Evolutionary conservation across 1,140 invertebrate genomes (phyloP).

Genomic region (Hypsibius dujardini): DNA sequence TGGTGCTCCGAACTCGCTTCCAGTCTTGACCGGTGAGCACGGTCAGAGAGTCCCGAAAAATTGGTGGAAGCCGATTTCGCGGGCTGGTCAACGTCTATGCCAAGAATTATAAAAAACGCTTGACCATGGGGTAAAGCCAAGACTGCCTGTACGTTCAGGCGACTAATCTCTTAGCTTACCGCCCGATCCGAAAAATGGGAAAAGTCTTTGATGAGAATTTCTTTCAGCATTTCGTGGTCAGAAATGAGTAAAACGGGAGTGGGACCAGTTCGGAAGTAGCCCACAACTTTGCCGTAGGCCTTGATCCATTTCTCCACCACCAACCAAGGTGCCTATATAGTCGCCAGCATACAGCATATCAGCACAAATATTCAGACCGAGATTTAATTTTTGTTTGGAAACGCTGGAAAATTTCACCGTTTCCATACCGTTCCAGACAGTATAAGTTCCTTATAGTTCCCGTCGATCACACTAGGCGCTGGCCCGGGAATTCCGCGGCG

Average conservation of each 20-base stretch:
- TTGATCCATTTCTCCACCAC: conserved; percentile 27
- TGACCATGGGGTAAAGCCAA: neutral
- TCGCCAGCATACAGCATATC: neutral
- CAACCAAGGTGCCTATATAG: neutral
- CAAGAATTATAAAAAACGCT: neutral
- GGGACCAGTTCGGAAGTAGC: conserved; percentile 29
- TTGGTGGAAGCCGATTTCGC: conserved; percentile 27
- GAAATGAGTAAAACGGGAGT: conserved; percentile 29
- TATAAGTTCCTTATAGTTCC: conserved; percentile 27
- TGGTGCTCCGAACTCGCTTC: conserved; percentile 36
- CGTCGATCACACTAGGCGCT: conserved; percentile 28
- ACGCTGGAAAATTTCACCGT: conserved; percentile 21
- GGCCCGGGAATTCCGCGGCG: conserved; percentile 29
- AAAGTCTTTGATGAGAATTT: conserved; percentile 31
- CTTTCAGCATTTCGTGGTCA: conserved; percentile 31
- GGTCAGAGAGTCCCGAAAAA: conserved; percentile 10
- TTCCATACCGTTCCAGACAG: conserved; percentile 18
- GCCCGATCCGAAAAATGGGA: conserved; percentile 29
- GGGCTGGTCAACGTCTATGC: conserved; percentile 27
- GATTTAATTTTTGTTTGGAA: neutral
- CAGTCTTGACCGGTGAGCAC: conserved; percentile 32
- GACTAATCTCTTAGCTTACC: conserved; percentile 23
- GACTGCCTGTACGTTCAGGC: neutral
- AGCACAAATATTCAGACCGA: neutral
- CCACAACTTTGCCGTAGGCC: conserved; percentile 31